These are phyloP conservation scores for Parasteatoda tepidariorum DNA, from an alignment of 1,140 invertebrate species.

Conservation along the genomic window DNA sequence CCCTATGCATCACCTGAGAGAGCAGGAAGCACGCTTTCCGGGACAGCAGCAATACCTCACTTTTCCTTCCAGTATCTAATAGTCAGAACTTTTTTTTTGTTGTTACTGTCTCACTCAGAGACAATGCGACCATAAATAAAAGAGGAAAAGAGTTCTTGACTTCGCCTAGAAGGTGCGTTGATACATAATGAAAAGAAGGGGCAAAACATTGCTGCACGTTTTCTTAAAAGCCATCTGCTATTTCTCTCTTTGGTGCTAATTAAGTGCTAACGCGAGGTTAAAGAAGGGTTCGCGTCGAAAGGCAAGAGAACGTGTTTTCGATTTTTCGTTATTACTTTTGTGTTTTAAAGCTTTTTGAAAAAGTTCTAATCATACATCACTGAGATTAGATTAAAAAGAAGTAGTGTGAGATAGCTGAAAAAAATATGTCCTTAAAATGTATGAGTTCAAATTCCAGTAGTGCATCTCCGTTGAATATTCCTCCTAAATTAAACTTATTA, in stretches of 20 bases:
- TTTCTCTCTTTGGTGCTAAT: conserved; percentile 27
- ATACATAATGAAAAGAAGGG: conserved; percentile 43
- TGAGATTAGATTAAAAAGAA: too few relatives aligned
- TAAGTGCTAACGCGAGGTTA: conserved; percentile 48
- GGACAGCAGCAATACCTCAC: conserved; percentile 45
- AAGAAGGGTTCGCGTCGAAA: too few relatives aligned
- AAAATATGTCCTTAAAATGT: too few relatives aligned
- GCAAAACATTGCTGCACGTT: background rate
- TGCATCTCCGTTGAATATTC: too few relatives aligned
- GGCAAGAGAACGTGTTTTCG: too few relatives aligned
- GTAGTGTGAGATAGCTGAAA: too few relatives aligned
- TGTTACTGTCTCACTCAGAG: background rate
- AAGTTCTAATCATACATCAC: too few relatives aligned
- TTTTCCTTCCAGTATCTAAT: background rate
- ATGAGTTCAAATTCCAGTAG: too few relatives aligned
- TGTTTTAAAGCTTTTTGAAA: too few relatives aligned
- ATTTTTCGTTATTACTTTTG: too few relatives aligned
- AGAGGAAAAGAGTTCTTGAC: background rate
- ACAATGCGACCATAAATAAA: conserved; percentile 29
- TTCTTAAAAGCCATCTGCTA: conserved; percentile 9
- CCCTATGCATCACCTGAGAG: conserved; percentile 39
- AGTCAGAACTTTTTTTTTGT: background rate
- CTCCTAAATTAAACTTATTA: too few relatives aligned
- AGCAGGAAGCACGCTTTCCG: conserved; percentile 31
- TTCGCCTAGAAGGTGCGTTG: background rate